Evolutionary conservation across 2,888 invertebrate genomes (phyloP), one percentile per base, ranked within the genome.

Genomic region (Ecliptopera silaceata): DNA sequence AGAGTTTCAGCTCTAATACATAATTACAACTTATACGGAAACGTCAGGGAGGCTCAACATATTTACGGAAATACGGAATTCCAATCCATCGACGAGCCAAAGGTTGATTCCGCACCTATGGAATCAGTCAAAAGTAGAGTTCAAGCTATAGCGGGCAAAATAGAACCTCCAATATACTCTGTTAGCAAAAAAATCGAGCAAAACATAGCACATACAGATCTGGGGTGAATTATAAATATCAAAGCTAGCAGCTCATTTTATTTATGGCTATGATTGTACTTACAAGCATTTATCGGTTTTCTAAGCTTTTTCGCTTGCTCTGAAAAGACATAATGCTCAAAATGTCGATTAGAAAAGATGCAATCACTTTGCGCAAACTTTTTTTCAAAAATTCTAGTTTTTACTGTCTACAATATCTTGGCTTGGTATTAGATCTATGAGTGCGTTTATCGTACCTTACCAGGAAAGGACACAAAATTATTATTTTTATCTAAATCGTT

Each of bases 1-100:
- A 68, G 91, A 20, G 91, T 91, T 0, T 91, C 92, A 0, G 79
- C 92, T 0, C 69, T 92, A 1, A 91, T 92, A 44, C 88, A 91
- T 57, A 92, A 88, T 48, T 92, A 91, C 63, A 92, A 91, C 59
- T 65, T 90, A 1, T 91, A 91, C 49, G 87, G 91, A 0, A 91
- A 91, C 63, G 84, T 89, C 0, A 75, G 80, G 12, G 88, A 88
- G 54, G 84, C 88, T 0, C 85, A 88, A 55, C 91, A 88, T 52
- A 84, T 91, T 13, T 92, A 92, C 64, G 90, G 91, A 32, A 91
- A 91, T 73, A 78, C 86, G 0, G 88, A 91, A 34, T 79, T 80
- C 59, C 79, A 78, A 36, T 83, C 75, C 13, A 54, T 51, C 0
- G 91, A 89, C 54, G 89, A 87, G 39, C 71, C 80, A 0, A 88